Evolutionary conservation across 1,140 invertebrate genomes (phyloP).

Genomic region (Drosophila takahashii): DNA sequence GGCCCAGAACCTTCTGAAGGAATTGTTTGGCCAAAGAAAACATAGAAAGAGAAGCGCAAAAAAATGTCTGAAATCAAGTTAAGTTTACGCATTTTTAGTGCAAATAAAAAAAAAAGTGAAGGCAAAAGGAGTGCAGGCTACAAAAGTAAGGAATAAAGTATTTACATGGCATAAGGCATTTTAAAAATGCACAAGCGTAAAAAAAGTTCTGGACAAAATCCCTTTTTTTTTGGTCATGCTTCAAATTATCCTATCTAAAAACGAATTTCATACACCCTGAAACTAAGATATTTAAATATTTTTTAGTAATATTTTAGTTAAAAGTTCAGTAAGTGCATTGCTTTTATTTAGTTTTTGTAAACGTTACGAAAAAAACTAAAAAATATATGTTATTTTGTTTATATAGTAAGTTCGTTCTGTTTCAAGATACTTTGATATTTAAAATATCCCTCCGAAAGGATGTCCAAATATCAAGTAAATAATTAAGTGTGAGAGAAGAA

Average conservation of each 20-base stretch:
- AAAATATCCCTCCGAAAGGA: neutral
- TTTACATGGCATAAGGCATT: slow-evolving; percentile 51
- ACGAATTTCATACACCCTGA: neutral
- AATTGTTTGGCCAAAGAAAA: slow-evolving; percentile 72
- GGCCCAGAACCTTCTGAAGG: slow-evolving; percentile 48
- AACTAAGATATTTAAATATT: neutral
- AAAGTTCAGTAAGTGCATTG: neutral
- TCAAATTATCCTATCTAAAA: neutral
- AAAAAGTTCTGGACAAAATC: neutral
- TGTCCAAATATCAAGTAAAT: slow-evolving; percentile 19
- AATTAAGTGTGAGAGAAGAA: slow-evolving; percentile 37
- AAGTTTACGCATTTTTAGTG: slow-evolving; percentile 63
- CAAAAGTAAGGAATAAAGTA: slow-evolving; percentile 51
- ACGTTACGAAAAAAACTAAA: too few relatives aligned
- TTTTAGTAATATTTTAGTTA: slow-evolving; percentile 5
- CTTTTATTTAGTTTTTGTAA: too few relatives aligned
- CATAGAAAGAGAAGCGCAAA: slow-evolving; percentile 51
- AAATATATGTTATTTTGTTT: too few relatives aligned
- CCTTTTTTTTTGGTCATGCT: neutral
- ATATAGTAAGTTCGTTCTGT: too few relatives aligned
- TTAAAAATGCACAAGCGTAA: slow-evolving; percentile 52
- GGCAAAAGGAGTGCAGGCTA: neutral
- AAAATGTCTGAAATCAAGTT: slow-evolving; percentile 47
- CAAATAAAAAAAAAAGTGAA: slow-evolving; percentile 36
- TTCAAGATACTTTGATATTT: neutral